A percentile compares a stretch with the other conserved stretches of the same genome.
Conservation (phyloP, 2,113 vertebrate species). For the Rhea pennata region DNA sequence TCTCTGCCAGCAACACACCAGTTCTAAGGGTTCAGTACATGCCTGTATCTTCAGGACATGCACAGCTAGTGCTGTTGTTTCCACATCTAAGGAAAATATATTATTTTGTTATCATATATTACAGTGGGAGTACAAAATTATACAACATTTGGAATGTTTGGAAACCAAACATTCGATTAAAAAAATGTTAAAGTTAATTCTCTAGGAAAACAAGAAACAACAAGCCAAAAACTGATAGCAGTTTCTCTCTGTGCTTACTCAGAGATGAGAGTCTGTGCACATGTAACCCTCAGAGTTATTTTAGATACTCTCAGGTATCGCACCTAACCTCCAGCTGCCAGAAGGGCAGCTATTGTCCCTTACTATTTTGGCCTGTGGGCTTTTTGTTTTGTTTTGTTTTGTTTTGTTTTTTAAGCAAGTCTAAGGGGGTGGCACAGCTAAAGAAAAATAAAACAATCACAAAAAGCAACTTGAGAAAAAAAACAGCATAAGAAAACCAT, state of each 20-base stretch:
- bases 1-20: background rate
- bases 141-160: no score
- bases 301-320: background rate
- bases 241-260: background rate
- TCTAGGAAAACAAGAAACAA: background rate
- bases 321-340: background rate
- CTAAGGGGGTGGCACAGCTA: background rate
- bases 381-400: no score
- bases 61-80: background rate
- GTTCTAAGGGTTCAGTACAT: background rate
- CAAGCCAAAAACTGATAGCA: background rate
- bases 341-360: background rate
- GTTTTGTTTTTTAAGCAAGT: background rate
- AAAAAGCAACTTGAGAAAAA: background rate
- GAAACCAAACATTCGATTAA: background rate
- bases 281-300: background rate
- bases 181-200: background rate
- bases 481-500: background rate
- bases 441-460: background rate
- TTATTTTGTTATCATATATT: background rate
- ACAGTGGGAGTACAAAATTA: background rate
- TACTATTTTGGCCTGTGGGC: background rate
- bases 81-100: background rate
- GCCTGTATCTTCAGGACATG: background rate
- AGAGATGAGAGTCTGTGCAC: background rate